Evolutionary conservation across 2,113 vertebrate species (phyloP).

Genomic region (Petromus typicus): DNA sequence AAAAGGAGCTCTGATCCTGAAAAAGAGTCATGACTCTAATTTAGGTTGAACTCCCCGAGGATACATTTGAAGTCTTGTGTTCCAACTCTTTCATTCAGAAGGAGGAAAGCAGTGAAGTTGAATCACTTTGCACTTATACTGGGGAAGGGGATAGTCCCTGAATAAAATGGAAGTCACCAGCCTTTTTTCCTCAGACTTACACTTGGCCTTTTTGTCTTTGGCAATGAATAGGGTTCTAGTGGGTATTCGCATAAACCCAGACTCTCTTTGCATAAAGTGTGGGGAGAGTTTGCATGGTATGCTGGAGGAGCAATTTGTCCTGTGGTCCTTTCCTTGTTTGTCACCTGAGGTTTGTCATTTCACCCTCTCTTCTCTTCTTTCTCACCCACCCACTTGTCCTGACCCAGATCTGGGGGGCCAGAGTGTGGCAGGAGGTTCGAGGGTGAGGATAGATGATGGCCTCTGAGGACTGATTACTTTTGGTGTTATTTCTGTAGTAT

Average conservation of each 20-base stretch:
- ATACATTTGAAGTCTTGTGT: not conserved
- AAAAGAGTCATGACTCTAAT: not conserved
- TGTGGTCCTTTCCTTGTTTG: slow-evolving; percentile 54
- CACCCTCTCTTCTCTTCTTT: slow-evolving; percentile 39
- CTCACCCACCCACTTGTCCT: slow-evolving; percentile 42
- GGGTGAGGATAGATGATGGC: not conserved
- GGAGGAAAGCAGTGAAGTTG: not conserved
- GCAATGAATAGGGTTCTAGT: not conserved
- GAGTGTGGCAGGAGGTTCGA: not conserved
- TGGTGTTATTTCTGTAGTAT: slow-evolving; percentile 15
- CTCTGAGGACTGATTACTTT: not conserved
- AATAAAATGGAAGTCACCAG: not conserved
- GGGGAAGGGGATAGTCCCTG: not conserved
- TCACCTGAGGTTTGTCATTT: slow-evolving; percentile 63
- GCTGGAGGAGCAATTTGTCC: slow-evolving; percentile 51
- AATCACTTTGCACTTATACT: not conserved
- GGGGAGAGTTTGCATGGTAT: slow-evolving; percentile 27
- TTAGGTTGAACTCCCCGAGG: not conserved
- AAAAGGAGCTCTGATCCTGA: not conserved
- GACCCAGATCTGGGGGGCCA: slow-evolving; percentile 28
- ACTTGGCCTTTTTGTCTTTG: not conserved
- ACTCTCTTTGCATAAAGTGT: slow-evolving; percentile 56
- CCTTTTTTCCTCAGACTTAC: not conserved
- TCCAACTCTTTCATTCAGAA: not conserved
- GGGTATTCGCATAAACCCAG: slow-evolving; percentile 3